A percentile compares a stretch with the other conserved stretches of the same genome.
phyloP scores from a whole-genome alignment of 2,888 invertebrate genomes.

The Drosophila sordidula region DNA sequence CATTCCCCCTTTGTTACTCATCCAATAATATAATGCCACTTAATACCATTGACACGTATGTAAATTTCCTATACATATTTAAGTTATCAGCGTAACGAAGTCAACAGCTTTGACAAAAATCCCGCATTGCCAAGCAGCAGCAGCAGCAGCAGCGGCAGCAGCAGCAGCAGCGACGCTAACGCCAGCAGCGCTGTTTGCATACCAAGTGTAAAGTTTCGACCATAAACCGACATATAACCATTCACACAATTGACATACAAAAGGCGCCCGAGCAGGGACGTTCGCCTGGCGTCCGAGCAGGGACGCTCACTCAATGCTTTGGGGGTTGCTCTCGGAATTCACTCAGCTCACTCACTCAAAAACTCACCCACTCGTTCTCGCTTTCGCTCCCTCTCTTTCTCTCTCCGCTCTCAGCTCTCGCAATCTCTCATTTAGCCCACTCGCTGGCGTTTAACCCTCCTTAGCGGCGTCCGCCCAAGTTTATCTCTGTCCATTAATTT shows the following conservation, averaged over 20 bases:
- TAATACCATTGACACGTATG: conserved; percentile 80
- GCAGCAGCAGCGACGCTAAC: conserved; percentile 23
- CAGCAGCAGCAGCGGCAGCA: conserved; percentile 16
- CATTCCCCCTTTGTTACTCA: conserved; percentile 36
- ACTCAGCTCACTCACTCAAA: conserved; percentile 17
- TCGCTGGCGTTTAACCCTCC: conserved; percentile 56
- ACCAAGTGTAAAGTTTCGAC: conserved; percentile 47
- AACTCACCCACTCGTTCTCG: conserved; percentile 7
- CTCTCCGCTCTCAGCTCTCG: conserved; percentile 4
- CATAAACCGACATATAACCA: conserved; percentile 27
- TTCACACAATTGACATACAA: conserved; percentile 61
- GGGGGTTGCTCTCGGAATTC: conserved; percentile 37
- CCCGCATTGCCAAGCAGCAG: conserved; percentile 43
- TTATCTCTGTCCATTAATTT: conserved; percentile 82
- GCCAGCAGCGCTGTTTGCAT: conserved; percentile 29
- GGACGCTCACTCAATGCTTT: not conserved
- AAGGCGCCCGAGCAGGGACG: conserved; percentile 22
- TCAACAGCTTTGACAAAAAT: conserved; percentile 75
- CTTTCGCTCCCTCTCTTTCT: not conserved
- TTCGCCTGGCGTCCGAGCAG: conserved; percentile 10
- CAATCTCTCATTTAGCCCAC: conserved; percentile 18
- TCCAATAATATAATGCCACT: conserved; percentile 74
- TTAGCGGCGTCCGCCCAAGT: conserved; percentile 44
- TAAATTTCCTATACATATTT: conserved; percentile 77
- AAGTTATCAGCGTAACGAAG: conserved; percentile 79